Percentiles rank a stretch among this genome's conserved stretches.
Evolutionary conservation across 1,140 invertebrate species (phyloP).

Genomic region (Drosophila takahashii): DNA sequence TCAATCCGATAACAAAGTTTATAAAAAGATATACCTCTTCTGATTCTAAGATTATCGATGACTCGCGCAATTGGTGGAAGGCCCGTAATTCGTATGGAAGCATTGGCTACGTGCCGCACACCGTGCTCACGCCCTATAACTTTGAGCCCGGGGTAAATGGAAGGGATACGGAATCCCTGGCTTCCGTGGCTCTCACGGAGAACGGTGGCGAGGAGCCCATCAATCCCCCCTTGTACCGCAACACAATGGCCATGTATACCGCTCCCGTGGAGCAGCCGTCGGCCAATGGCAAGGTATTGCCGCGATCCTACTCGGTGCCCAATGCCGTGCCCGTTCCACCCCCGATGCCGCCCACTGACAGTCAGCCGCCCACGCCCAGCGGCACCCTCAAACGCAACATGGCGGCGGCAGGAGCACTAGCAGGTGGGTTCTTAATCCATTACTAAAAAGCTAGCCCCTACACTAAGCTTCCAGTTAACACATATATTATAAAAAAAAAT

Average conservation of each 20-base stretch:
- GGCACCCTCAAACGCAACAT: conserved; percentile 67
- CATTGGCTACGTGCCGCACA: conserved; percentile 97
- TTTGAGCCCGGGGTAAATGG: conserved; percentile 58
- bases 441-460: no score
- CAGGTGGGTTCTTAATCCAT: conserved; percentile 41
- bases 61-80: conserved; percentile 99
- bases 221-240: conserved; percentile 60
- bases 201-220: conserved; percentile 52
- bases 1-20: background rate
- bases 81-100: conserved; percentile 94
- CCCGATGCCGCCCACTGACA: conserved; percentile 76
- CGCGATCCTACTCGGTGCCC: conserved; percentile 76
- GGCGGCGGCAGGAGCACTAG: conserved; percentile 59
- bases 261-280: conserved; percentile 47
- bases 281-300: conserved; percentile 53
- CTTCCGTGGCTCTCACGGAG: conserved; percentile 45
- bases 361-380: conserved; percentile 71
- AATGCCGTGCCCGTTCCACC: conserved; percentile 73
- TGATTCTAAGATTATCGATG: conserved; percentile 92
- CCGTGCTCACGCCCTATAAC: conserved; percentile 92
- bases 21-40: conserved; percentile 1
- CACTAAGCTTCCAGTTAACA: no score
- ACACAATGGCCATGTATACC: conserved; percentile 66
- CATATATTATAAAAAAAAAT: no score
- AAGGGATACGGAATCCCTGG: conserved; percentile 71